Percentiles rank a stretch among this genome's conserved stretches.
phyloP scores from a whole-genome alignment of 1,140 invertebrate genomes.

The Macrotrachela quadricornifera region DNA sequence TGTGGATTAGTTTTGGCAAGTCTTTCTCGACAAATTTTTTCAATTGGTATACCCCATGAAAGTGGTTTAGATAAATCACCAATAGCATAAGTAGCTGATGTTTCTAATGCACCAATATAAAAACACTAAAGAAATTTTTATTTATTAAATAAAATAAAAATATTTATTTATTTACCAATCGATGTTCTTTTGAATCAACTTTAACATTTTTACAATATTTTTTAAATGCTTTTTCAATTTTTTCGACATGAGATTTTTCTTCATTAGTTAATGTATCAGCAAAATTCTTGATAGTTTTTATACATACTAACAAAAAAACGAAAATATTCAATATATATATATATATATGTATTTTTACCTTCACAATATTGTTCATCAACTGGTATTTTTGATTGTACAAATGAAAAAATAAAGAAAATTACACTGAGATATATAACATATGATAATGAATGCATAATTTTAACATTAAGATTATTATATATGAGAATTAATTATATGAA shows the following conservation, averaged over 20 bases:
- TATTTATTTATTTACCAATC: constrained; percentile 52
- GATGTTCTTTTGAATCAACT: constrained; percentile 54
- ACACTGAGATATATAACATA: too few relatives aligned
- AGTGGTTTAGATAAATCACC: constrained; percentile 79
- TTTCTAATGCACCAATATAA: constrained; percentile 78
- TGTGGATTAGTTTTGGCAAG: constrained; percentile 76
- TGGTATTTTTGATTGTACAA: neutral
- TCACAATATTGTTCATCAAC: constrained; percentile 10
- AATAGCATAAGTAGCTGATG: constrained; percentile 85
- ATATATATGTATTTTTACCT: constrained; percentile 8
- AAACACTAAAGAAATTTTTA: constrained; percentile 52
- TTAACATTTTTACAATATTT: constrained; percentile 61
- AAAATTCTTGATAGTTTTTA: too few relatives aligned
- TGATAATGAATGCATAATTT: too few relatives aligned
- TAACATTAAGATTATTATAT: too few relatives aligned
- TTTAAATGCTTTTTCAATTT: constrained; percentile 62
- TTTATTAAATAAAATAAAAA: neutral
- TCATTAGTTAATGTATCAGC: too few relatives aligned
- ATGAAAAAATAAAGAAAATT: neutral
- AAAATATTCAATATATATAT: too few relatives aligned
- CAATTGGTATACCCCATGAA: constrained; percentile 73
- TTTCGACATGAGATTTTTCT: constrained; percentile 10
- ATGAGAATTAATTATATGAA: too few relatives aligned
- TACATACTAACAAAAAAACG: constrained; percentile 29
- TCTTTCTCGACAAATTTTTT: constrained; percentile 77